phyloP scores from a whole-genome alignment of 2,113 vertebrate genomes.

The Fulica atra region DNA sequence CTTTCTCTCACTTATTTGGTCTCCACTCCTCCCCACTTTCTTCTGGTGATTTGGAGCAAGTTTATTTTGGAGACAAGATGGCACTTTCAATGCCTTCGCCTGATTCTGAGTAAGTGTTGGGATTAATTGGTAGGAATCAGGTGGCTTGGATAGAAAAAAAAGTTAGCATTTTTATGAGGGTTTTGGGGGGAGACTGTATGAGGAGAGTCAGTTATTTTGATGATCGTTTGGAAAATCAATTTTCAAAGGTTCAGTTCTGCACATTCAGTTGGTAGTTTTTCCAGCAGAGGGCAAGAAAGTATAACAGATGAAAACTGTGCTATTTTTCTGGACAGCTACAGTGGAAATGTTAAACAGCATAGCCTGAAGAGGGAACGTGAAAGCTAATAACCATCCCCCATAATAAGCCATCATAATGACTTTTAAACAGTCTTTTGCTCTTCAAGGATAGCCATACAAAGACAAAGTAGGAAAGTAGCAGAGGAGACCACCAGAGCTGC shows the following conservation, averaged over 20 bases:
- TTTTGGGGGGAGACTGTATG: neutral
- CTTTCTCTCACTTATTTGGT: accelerated
- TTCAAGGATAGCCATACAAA: slow-evolving; percentile 44
- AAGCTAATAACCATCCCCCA: slow-evolving; percentile 62
- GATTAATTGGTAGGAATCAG: neutral
- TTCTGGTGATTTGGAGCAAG: neutral
- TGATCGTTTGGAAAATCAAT: neutral
- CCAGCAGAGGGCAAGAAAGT: slow-evolving; percentile 83
- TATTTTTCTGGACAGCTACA: neutral
- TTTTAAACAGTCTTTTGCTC: slow-evolving; percentile 70
- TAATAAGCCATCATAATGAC: slow-evolving; percentile 49
- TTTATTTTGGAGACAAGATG: neutral
- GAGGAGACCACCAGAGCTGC: neutral
- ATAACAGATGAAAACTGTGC: slow-evolving; percentile 58
- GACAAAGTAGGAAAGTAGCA: slow-evolving; percentile 25
- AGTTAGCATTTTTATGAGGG: neutral
- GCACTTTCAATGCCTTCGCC: neutral
- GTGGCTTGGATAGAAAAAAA: neutral
- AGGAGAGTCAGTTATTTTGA: neutral
- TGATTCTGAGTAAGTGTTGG: neutral
- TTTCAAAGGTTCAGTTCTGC: neutral
- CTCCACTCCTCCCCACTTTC: neutral
- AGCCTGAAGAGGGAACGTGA: slow-evolving; percentile 49
- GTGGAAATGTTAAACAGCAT: slow-evolving; percentile 49
- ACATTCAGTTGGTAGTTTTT: slow-evolving; percentile 26